These are phyloP conservation scores for Erebia epiphron DNA, from an alignment of 2,888 invertebrate genomes.

Conservation along the genomic window DNA sequence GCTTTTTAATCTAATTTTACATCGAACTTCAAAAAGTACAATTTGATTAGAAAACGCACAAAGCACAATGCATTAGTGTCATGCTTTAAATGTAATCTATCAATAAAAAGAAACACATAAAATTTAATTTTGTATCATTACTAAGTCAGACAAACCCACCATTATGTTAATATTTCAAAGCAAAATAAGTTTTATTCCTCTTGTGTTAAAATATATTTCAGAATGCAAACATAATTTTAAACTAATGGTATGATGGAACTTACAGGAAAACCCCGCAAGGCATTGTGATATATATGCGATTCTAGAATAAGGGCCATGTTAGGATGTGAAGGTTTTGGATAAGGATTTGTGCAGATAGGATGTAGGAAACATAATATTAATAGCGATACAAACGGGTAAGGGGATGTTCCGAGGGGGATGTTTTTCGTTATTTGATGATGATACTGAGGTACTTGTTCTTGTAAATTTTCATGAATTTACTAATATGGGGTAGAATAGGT, in stretches of 20 bases:
- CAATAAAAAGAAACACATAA: slow-evolving; percentile 20
- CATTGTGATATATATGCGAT: not conserved
- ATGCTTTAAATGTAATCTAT: slow-evolving; percentile 32
- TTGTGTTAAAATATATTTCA: not conserved
- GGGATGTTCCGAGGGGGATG: slow-evolving; percentile 30
- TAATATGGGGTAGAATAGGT: not conserved
- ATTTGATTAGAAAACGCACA: not conserved
- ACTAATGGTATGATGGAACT: not conserved
- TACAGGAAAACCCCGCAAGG: not conserved
- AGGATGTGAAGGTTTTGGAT: not conserved
- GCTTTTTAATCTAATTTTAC: too few species aligned
- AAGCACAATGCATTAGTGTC: slow-evolving; percentile 6
- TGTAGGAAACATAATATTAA: slow-evolving; percentile 36
- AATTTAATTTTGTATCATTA: slow-evolving; percentile 28
- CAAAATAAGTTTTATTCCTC: not conserved
- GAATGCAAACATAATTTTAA: not conserved
- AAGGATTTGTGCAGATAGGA: slow-evolving; percentile 6
- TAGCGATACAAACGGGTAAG: slow-evolving; percentile 25
- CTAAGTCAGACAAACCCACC: not conserved
- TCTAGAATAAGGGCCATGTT: slow-evolving; percentile 5
- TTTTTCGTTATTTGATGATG: slow-evolving; percentile 29
- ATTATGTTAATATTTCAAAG: not conserved
- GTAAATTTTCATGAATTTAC: slow-evolving; percentile 14
- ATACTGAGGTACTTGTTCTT: slow-evolving; percentile 22
- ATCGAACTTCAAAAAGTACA: not conserved